phyloP scores from a whole-genome alignment of 2,113 vertebrate species.

The Himantopus leucocephalus region DNA sequence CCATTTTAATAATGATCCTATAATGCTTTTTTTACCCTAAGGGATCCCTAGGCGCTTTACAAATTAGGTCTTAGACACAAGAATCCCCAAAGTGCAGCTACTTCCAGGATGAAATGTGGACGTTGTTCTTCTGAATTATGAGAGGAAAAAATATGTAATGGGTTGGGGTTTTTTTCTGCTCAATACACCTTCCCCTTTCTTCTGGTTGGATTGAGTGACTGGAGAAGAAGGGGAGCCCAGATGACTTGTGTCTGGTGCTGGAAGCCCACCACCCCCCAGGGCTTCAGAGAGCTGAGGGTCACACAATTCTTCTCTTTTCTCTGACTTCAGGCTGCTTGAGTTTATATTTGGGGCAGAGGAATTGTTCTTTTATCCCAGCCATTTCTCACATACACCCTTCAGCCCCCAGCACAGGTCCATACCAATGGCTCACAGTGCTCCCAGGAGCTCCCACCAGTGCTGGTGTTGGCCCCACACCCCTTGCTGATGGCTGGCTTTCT shows the following conservation, averaged over 20 bases:
- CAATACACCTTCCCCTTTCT: not conserved
- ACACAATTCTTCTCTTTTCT: not conserved
- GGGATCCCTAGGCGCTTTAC: not conserved
- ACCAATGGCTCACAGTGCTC: accelerated
- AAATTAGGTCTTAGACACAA: not conserved
- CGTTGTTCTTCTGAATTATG: not conserved
- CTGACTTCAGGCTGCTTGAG: not conserved
- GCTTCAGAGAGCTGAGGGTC: not conserved
- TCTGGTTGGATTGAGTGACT: not conserved
- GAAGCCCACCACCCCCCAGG: not conserved
- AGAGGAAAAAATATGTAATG: not conserved
- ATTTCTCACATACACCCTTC: not conserved
- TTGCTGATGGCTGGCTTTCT: not conserved
- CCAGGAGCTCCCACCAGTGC: not conserved
- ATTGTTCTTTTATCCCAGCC: not conserved
- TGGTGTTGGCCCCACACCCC: not conserved
- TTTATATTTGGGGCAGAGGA: not conserved
- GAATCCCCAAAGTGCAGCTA: not conserved
- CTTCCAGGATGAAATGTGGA: slow-evolving; percentile 4
- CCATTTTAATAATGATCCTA: slow-evolving; percentile 22
- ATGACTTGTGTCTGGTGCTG: not conserved
- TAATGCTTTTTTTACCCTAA: not conserved
- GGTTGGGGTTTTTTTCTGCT: not conserved
- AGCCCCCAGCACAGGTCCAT: not conserved
- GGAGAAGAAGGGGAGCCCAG: not conserved